These are phyloP conservation scores for Theodoxus fluviatilis DNA, from an alignment of 2,888 invertebrate species.

Conservation along the genomic window DNA sequence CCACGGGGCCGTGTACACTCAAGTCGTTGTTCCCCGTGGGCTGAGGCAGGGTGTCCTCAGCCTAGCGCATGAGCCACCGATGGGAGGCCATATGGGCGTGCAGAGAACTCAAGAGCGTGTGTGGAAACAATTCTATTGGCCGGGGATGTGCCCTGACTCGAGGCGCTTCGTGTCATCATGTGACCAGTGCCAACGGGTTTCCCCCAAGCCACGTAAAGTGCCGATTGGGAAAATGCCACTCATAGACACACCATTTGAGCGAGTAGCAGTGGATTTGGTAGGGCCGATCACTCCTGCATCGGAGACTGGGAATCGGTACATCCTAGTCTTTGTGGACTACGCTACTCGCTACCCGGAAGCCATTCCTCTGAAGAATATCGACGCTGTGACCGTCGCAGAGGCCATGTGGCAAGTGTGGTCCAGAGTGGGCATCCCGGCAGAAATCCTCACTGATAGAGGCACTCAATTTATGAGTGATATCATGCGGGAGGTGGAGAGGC, in stretches of 20 bases:
- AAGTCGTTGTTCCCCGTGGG: constrained; percentile 9
- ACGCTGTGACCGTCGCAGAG: constrained; percentile 32
- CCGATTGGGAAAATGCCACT: constrained; percentile 32
- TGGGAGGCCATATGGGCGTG: constrained; percentile 23
- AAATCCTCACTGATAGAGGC: constrained; percentile 29
- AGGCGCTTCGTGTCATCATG: constrained; percentile 26
- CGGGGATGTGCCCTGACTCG: constrained; percentile 20
- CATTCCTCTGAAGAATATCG: constrained; percentile 28
- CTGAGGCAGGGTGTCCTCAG: neutral
- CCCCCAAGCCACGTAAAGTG: constrained; percentile 18
- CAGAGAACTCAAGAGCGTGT: constrained; percentile 22
- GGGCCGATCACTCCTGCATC: constrained; percentile 33
- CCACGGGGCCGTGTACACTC: too few species aligned
- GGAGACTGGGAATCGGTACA: constrained; percentile 31
- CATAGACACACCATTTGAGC: constrained; percentile 34
- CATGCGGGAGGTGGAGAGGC: constrained; percentile 30
- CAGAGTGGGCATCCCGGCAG: constrained; percentile 33
- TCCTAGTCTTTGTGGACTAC: constrained; percentile 36
- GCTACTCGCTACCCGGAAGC: constrained; percentile 37
- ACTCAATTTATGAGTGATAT: constrained; percentile 34
- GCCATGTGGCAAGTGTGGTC: constrained; percentile 31
- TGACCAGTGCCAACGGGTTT: constrained; percentile 25
- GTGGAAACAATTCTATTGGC: constrained; percentile 19
- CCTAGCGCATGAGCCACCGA: constrained; percentile 17
- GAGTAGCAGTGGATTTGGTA: constrained; percentile 33